Evolutionary conservation across 2,888 invertebrate genomes (phyloP).

Genomic region (Stramonita haemastoma): DNA sequence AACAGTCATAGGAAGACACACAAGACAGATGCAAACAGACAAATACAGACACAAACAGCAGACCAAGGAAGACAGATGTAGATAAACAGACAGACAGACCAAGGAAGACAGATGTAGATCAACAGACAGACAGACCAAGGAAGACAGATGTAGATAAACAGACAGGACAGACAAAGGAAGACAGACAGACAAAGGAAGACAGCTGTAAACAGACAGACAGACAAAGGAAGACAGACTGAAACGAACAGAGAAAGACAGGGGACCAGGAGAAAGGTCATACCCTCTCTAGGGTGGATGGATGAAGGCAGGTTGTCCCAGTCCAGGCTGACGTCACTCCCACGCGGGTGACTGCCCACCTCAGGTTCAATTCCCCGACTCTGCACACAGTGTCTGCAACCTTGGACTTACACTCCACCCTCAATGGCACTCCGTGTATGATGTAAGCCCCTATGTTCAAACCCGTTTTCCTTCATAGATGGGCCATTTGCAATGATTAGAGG

Average conservation of each 20-base stretch:
- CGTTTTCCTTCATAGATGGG: too few species aligned
- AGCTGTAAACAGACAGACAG: constrained; percentile 80
- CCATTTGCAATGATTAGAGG: too few species aligned
- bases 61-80: background rate
- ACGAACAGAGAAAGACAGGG: background rate
- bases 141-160: background rate
- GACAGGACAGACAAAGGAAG: constrained; percentile 85
- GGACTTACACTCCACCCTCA: background rate
- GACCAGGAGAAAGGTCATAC: constrained; percentile 46
- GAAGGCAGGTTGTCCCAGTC: constrained; percentile 86
- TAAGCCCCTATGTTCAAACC: too few species aligned
- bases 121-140: background rate
- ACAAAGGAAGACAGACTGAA: background rate
- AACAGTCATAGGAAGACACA: too few species aligned
- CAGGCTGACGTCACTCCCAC: constrained; percentile 63
- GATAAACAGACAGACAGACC: background rate
- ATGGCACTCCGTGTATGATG: too few species aligned
- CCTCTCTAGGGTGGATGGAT: constrained; percentile 83
- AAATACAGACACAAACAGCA: background rate
- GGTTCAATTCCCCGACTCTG: constrained; percentile 75
- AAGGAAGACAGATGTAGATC: background rate
- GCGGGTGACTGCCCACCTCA: constrained; percentile 59
- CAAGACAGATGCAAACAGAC: too few species aligned
- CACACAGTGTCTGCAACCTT: background rate
- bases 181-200: constrained; percentile 78